These are phyloP conservation scores for Butastur rufipennis DNA, from an alignment of 2,113 vertebrate genomes.

Conservation along the genomic window DNA sequence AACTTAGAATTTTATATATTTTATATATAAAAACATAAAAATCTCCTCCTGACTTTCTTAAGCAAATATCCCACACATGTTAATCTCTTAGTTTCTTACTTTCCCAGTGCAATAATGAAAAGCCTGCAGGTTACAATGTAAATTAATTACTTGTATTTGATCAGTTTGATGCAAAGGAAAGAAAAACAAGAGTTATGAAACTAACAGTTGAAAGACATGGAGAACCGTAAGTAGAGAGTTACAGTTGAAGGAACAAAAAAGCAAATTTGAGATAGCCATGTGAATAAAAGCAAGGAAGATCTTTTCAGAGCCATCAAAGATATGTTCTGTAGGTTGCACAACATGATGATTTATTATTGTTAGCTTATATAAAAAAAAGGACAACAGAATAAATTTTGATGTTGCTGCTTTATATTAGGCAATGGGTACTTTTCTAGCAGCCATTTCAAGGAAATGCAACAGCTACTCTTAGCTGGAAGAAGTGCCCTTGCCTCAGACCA, in stretches of 20 bases:
- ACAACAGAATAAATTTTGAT: neutral
- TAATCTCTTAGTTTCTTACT: conserved; percentile 54
- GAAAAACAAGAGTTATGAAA: neutral
- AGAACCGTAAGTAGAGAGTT: neutral
- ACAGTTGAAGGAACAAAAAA: neutral
- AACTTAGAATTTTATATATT: neutral
- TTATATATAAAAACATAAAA: neutral
- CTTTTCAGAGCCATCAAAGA: neutral
- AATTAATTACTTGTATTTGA: conserved; percentile 52
- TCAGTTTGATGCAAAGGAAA: neutral
- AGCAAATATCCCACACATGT: neutral
- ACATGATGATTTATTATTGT: neutral
- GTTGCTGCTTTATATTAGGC: neutral
- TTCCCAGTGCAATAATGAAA: conserved; percentile 58
- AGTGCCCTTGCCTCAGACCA: neutral
- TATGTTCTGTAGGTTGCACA: neutral
- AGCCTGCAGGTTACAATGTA: conserved; percentile 22
- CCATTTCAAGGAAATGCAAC: neutral
- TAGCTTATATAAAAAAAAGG: neutral
- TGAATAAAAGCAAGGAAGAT: neutral
- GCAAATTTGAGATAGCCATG: neutral
- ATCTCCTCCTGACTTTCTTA: neutral
- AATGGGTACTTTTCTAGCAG: neutral
- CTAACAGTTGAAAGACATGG: neutral
- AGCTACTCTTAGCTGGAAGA: neutral